These are phyloP conservation scores for Neotoma lepida DNA, from an alignment of 2,113 vertebrate genomes.

Conservation along the genomic window DNA sequence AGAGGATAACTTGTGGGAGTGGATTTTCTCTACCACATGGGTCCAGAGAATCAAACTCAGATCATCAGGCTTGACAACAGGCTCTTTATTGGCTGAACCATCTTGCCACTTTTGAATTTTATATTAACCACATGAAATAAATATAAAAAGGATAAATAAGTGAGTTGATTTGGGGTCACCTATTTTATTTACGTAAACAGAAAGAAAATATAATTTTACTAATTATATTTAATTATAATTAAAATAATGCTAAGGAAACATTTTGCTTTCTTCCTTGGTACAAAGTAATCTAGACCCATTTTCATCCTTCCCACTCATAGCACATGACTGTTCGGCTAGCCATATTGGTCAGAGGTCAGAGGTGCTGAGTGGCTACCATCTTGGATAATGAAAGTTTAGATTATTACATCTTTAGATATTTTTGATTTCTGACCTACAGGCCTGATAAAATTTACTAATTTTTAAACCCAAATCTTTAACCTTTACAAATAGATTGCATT, in stretches of 20 bases:
- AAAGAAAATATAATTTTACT: not conserved
- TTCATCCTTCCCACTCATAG: not conserved
- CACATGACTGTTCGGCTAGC: not conserved
- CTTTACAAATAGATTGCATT: not conserved
- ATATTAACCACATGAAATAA: not conserved
- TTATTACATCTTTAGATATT: not conserved
- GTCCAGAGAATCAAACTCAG: not conserved
- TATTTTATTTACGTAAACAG: not conserved
- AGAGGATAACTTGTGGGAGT: not conserved
- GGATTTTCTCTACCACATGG: not conserved
- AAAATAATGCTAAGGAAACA: not conserved
- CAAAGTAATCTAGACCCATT: not conserved
- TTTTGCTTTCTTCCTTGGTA: not conserved
- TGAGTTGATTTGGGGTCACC: not conserved
- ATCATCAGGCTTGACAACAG: not conserved
- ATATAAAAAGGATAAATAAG: not conserved
- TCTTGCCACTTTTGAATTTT: not conserved
- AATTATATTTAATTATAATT: too few relatives aligned
- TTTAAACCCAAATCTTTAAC: conserved; percentile 34
- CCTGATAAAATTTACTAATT: not conserved
- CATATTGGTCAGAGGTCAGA: not conserved
- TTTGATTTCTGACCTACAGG: conserved; percentile 2
- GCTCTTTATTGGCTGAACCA: not conserved
- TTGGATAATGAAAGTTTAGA: not conserved
- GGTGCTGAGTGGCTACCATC: not conserved